A percentile compares a stretch with the other conserved stretches of the same genome.
Conservation (phyloP, 2,113 vertebrate genomes). For the Eupsittula cactorum region DNA sequence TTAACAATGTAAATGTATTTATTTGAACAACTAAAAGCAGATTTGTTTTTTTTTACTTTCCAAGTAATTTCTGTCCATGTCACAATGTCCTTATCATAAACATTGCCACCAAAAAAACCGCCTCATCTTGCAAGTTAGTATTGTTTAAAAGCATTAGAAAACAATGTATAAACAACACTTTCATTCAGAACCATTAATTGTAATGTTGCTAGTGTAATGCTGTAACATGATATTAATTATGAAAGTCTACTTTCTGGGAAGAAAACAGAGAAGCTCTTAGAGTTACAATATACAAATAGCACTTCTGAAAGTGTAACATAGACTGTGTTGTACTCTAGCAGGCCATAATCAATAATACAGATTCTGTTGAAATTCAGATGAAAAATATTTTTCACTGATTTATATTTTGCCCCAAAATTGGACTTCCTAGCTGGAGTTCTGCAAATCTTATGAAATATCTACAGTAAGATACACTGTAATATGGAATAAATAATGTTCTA, state of each 20-base stretch:
- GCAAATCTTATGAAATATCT: neutral
- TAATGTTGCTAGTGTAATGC: neutral
- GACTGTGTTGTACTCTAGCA: neutral
- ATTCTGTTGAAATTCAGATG: conserved; percentile 11
- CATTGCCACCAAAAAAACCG: neutral
- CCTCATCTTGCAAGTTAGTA: neutral
- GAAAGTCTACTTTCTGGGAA: conserved; percentile 22
- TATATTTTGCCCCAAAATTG: neutral
- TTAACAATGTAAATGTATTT: neutral
- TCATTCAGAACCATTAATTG: neutral
- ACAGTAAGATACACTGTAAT: neutral
- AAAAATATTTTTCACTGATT: conserved; percentile 20
- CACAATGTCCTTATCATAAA: neutral
- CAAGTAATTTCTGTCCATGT: neutral
- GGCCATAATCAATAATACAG: neutral
- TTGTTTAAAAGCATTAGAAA: neutral
- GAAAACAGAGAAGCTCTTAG: neutral
- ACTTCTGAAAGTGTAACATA: conserved; percentile 12
- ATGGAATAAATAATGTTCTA: neutral
- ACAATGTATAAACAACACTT: neutral
- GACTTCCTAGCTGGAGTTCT: neutral
- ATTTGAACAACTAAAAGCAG: neutral
- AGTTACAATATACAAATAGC: conserved; percentile 22
- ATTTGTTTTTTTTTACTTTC: neutral
- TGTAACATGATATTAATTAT: neutral